Evolutionary conservation across 2,797 vertebrate genomes (phyloP).

Genomic region (Margarornis squamiger): DNA sequence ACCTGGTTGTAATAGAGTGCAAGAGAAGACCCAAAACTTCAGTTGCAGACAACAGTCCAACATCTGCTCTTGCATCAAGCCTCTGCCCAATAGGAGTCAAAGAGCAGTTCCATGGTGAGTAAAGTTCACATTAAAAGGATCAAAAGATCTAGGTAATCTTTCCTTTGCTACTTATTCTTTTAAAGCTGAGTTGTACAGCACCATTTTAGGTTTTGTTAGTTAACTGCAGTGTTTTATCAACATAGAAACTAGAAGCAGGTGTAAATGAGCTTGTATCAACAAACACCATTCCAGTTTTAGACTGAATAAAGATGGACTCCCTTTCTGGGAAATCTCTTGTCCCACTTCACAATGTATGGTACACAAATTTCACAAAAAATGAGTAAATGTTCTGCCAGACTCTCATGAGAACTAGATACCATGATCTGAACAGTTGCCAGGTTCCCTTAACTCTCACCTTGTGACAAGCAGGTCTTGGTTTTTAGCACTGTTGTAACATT

Average conservation of each 20-base stretch:
- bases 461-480: neutral
- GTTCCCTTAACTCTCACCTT: neutral
- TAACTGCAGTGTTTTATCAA: neutral
- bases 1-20: slow-evolving; percentile 93
- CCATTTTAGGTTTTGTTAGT: neutral
- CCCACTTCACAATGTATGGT: neutral
- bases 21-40: slow-evolving; percentile 82
- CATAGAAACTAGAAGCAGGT: neutral
- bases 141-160: neutral
- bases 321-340: neutral
- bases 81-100: slow-evolving; percentile 81
- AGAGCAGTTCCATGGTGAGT: slow-evolving; percentile 77
- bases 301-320: neutral
- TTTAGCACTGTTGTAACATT: neutral
- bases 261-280: neutral
- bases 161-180: neutral
- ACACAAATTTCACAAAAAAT: neutral
- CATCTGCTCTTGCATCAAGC: slow-evolving; percentile 76
- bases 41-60: slow-evolving; percentile 75
- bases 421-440: neutral
- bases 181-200: neutral
- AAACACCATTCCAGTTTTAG: neutral
- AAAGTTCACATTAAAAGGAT: neutral
- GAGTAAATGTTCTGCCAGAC: neutral
- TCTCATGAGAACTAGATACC: neutral